phyloP scores from a whole-genome alignment of 2,113 vertebrate species.

The Rhinopomastus cyanomelas region DNA sequence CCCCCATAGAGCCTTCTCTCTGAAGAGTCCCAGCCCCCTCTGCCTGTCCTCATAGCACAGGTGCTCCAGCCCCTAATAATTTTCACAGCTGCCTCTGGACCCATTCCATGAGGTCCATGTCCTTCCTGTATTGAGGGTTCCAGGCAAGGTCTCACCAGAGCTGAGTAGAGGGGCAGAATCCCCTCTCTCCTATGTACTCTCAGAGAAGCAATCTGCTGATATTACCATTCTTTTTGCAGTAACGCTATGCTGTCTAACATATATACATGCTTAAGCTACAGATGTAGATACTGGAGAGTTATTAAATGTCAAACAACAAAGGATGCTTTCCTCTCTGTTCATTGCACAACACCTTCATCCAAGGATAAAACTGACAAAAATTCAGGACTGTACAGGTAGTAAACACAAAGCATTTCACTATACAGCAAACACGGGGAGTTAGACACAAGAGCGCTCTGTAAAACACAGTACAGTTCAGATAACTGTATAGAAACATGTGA shows the following conservation, averaged over 20 bases:
- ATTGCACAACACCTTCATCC: not conserved
- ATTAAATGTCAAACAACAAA: not conserved
- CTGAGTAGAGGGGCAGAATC: too few species aligned
- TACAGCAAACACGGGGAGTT: not conserved
- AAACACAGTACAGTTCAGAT: not conserved
- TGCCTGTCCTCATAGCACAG: too few species aligned
- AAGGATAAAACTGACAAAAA: not conserved
- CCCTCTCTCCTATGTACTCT: not conserved
- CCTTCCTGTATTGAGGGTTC: too few species aligned
- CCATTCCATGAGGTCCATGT: too few species aligned
- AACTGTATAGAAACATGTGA: not conserved
- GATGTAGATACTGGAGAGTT: not conserved
- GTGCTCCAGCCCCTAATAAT: too few species aligned
- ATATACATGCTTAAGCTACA: not conserved
- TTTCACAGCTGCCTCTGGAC: too few species aligned
- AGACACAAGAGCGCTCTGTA: fast-evolving
- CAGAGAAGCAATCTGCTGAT: fast-evolving
- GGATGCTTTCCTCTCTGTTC: not conserved
- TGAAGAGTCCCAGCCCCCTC: too few species aligned
- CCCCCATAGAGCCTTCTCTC: too few species aligned
- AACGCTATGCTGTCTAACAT: not conserved
- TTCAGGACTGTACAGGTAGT: not conserved
- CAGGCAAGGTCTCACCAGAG: too few species aligned
- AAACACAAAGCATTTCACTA: not conserved
- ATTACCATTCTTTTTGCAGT: not conserved